Base-by-base conservation (phyloP, 2,113 vertebrate species). In the Phainopepla nitens region DNA sequence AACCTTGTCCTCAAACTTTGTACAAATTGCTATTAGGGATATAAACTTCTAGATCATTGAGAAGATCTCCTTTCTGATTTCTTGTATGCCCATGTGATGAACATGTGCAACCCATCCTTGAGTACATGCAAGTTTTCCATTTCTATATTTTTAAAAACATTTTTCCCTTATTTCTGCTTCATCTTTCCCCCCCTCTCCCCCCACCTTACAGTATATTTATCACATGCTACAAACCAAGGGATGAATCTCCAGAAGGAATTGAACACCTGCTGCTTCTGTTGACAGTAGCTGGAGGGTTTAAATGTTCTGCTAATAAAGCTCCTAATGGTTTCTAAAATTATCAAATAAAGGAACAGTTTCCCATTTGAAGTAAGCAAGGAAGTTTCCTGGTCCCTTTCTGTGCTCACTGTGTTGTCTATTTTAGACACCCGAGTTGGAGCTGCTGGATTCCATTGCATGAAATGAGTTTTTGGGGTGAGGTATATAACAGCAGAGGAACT, bases 111-210 rank as follows among this genome's bases (percentile, higher is more conserved):
- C 4, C 50, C 19, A 80, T 61, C 28, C 16, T 73, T 53, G 8
- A 36, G 5, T 56, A 82, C 18, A 54, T 33, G 13, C 7, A 90
- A 44, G 4, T 33, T 61, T 66, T 66, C 13, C 5, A n/a, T 77
- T 75, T 66, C 33, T 89, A 7, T 29, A 0, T 61, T 64, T 62
- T 7, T 1, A 28, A 41, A n/a, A 50, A 2, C 39, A 39, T 39
- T 39, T 50, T 70, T 29, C 13, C 12, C 6, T 0, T 41, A n/a
- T 58, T 42, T 94, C 89, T 64, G 2, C 13, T 93, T 71, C 35
- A 64, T 65, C 13, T 16, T 16, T 12, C 4, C 2, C 10, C 5
- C 2, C 10, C 4, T 39, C 3, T 1, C 6, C 19, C 11, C 19
- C 5, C n/a, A 23, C 24, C 4, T 85, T 35, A 19, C 17, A 60